These are phyloP conservation scores for Psilopsiagon aurifrons DNA, from an alignment of 2,113 vertebrate genomes.

Conservation along the genomic window DNA sequence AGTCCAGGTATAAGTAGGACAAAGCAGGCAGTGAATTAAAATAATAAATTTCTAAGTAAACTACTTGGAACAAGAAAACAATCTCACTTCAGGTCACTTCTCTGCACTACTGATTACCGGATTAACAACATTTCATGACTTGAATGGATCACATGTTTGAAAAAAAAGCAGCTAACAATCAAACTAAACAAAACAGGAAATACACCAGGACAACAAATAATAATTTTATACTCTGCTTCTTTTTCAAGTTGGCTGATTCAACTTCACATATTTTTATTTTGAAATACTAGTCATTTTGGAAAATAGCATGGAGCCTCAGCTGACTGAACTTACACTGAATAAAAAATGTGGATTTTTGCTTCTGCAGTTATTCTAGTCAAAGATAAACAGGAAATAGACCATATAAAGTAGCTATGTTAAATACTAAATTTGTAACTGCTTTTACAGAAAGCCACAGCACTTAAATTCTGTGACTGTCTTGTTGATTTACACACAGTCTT, in stretches of 20 bases:
- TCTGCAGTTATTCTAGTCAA: not conserved
- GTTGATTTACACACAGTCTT: not conserved
- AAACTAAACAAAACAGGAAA: not conserved
- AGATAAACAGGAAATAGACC: not conserved
- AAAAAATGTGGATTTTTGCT: not conserved
- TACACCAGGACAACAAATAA: not conserved
- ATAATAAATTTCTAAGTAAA: not conserved
- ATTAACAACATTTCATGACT: slow-evolving; percentile 27
- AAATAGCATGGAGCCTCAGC: not conserved
- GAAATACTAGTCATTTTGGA: not conserved
- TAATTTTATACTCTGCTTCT: not conserved
- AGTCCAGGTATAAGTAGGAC: not conserved
- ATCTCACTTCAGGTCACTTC: not conserved
- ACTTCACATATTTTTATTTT: not conserved
- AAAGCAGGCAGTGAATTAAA: not conserved
- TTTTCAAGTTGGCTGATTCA: not conserved
- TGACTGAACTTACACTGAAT: not conserved
- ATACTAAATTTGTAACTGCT: not conserved
- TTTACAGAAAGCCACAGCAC: not conserved
- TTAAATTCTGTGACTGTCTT: not conserved
- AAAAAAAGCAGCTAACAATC: slow-evolving; percentile 27
- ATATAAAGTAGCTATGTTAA: not conserved
- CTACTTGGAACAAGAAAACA: not conserved
- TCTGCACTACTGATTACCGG: not conserved
- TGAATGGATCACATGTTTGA: not conserved